Conservation (phyloP, 2,888 invertebrate species). For the Netelia fuscicornis region DNA sequence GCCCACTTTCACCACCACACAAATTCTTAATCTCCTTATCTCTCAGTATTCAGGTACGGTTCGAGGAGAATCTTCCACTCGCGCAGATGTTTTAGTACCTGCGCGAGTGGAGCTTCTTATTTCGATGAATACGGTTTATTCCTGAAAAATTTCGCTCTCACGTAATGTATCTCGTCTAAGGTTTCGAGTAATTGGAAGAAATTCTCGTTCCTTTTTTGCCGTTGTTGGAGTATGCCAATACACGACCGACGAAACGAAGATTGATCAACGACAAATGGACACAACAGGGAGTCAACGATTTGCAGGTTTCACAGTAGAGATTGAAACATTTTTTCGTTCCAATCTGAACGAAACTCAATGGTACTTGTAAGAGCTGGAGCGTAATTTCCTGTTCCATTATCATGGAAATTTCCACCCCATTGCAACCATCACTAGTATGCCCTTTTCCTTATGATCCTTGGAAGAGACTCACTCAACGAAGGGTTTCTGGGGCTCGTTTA, state of each 20-base stretch:
- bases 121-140: too few relatives aligned
- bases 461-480: slow-evolving; percentile 7
- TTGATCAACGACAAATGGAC: background rate
- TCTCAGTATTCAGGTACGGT: slow-evolving; percentile 9
- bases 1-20: slow-evolving; percentile 30
- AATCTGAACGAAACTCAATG: slow-evolving; percentile 1
- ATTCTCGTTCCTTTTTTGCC: background rate
- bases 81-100: background rate
- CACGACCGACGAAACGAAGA: background rate
- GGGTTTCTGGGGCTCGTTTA: background rate
- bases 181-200: background rate
- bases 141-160: too few relatives aligned
- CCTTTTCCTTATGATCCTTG: slow-evolving; percentile 33
- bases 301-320: background rate
- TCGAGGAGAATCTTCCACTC: background rate
- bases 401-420: slow-evolving; percentile 64
- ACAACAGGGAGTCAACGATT: slow-evolving; percentile 12
- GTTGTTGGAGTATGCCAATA: slow-evolving; percentile 6
- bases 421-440: slow-evolving; percentile 42
- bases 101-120: background rate
- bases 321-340: slow-evolving; percentile 28
- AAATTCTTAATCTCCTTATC: slow-evolving; percentile 48
- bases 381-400: slow-evolving; percentile 71
- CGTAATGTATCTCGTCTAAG: too few relatives aligned
- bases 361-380: slow-evolving; percentile 20